Evolutionary conservation across 1,140 invertebrate species (phyloP).

Genomic region (Sycobia sp.): DNA sequence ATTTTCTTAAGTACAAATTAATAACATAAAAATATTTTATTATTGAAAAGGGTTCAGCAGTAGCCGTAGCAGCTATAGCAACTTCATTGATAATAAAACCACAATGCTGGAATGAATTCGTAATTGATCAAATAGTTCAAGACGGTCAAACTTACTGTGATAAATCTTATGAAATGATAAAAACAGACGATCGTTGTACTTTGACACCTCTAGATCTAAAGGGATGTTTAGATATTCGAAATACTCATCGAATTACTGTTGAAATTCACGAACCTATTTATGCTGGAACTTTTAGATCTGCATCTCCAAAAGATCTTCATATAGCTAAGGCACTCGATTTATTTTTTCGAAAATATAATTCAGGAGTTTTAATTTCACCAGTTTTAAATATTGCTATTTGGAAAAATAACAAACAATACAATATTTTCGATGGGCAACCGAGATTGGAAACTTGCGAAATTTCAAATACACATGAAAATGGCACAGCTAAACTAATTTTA

Average conservation of each 20-base stretch:
- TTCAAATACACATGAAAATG: slow-evolving; percentile 10
- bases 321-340: slow-evolving; percentile 49
- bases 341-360: slow-evolving; percentile 48
- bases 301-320: slow-evolving; percentile 44
- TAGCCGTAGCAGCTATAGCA: slow-evolving; percentile 53
- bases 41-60: slow-evolving; percentile 46
- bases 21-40: background rate
- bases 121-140: slow-evolving; percentile 54
- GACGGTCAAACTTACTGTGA: slow-evolving; percentile 55
- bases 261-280: slow-evolving; percentile 48
- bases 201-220: slow-evolving; percentile 45
- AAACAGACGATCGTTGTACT: slow-evolving; percentile 41
- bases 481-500: slow-evolving; percentile 49
- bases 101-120: slow-evolving; percentile 48
- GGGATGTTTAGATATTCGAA: slow-evolving; percentile 40
- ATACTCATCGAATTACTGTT: slow-evolving; percentile 42
- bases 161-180: slow-evolving; percentile 47
- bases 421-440: slow-evolving; percentile 54
- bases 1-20: background rate
- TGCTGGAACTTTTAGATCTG: slow-evolving; percentile 50
- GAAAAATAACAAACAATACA: slow-evolving; percentile 43
- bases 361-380: slow-evolving; percentile 47
- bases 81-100: slow-evolving; percentile 48
- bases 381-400: slow-evolving; percentile 52
- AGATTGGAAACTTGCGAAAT: slow-evolving; percentile 44